Conservation (phyloP, 1,140 invertebrate genomes). For the Paraescarpia echinospica region DNA sequence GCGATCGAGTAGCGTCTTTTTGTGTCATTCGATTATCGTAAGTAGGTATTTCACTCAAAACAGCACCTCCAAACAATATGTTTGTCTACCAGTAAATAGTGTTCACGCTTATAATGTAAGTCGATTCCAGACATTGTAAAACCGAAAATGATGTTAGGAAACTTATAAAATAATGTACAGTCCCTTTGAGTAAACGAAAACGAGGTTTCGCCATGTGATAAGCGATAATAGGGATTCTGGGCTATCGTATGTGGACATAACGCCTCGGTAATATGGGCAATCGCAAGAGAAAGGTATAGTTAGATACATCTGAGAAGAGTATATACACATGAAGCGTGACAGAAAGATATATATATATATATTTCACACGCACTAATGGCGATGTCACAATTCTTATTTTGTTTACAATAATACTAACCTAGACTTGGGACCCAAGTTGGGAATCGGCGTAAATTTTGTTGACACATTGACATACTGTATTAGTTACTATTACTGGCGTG, state of each 20-base stretch:
- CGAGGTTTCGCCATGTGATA: neutral
- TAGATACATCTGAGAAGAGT: neutral
- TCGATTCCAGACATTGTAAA: too few species aligned
- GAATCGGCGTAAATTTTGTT: neutral
- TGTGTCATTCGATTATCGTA: too few species aligned
- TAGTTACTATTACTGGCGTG: too few species aligned
- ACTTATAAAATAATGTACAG: neutral
- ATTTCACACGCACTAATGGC: neutral
- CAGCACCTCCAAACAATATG: too few species aligned
- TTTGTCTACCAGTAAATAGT: too few species aligned
- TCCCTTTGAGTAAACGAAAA: neutral
- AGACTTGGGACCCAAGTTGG: too few species aligned
- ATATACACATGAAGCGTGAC: neutral
- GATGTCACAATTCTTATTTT: neutral
- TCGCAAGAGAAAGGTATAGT: neutral
- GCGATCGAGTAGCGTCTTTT: too few species aligned
- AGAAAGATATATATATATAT: neutral
- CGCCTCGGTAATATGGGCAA: neutral
- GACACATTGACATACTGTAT: neutral
- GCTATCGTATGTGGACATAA: neutral
- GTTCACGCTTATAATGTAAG: too few species aligned
- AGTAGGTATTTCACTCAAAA: too few species aligned
- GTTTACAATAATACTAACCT: neutral
- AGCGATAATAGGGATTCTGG: neutral
- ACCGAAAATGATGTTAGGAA: too few species aligned